Percentiles rank a stretch among this genome's conserved stretches.
These are phyloP conservation scores for Megaleporinus macrocephalus DNA, from an alignment of 2,113 vertebrate species.

Conservation along the genomic window DNA sequence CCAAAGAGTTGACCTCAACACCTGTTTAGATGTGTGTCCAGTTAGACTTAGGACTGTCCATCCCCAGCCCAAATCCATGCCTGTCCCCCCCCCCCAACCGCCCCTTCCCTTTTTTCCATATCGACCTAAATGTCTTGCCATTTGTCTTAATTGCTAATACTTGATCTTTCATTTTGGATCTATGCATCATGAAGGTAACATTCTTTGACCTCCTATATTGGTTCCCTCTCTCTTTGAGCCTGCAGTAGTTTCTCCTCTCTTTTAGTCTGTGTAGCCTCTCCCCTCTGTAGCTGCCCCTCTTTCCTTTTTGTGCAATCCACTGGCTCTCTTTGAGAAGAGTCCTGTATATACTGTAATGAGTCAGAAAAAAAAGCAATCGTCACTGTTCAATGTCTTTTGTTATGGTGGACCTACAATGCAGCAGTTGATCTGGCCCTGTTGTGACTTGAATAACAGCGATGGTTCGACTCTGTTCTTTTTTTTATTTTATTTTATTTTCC, in stretches of 20 bases:
- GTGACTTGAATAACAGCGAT: background rate
- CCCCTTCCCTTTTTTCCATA: background rate
- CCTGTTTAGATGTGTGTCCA: background rate
- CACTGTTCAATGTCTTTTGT: background rate
- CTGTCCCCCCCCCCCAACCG: background rate
- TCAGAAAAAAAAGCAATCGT: slow-evolving; percentile 25
- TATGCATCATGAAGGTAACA: slow-evolving; percentile 74
- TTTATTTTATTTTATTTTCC: no score
- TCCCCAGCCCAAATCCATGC: background rate
- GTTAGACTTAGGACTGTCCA: background rate
- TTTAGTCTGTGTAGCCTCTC: background rate
- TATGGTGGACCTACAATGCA: background rate
- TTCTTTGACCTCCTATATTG: slow-evolving; percentile 68
- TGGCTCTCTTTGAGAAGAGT: slow-evolving; percentile 26
- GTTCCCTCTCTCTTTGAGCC: slow-evolving; percentile 29
- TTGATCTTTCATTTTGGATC: slow-evolving; percentile 68
- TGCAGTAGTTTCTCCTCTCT: slow-evolving; percentile 39
- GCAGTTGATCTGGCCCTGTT: background rate
- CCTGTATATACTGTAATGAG: slow-evolving; percentile 39
- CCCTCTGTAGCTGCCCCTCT: background rate
- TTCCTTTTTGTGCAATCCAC: slow-evolving; percentile 40
- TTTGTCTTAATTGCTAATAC: slow-evolving; percentile 74
- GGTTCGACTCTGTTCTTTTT: background rate
- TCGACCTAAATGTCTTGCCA: slow-evolving; percentile 42
- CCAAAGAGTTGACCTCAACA: background rate